Evolutionary conservation across 2,888 invertebrate species (phyloP), one percentile per base, ranked within the genome.

Genomic region (Rhaphigaster nebulosa): DNA sequence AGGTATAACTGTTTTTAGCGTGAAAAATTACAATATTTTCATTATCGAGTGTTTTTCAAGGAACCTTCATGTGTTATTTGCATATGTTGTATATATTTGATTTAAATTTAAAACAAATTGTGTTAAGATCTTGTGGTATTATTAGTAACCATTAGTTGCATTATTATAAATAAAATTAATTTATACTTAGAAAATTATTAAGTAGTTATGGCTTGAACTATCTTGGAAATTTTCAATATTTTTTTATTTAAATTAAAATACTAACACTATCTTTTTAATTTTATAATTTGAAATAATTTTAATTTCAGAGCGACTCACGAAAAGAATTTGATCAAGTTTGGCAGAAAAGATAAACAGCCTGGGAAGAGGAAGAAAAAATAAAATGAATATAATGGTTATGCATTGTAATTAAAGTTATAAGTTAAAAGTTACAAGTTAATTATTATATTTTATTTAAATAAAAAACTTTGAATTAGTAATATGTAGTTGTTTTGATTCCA

Each of bases 261-360:
- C n/a, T n/a, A n/a, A n/a, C n/a, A n/a, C n/a, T 23, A 52, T n/a
- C 20, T 26, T 29, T 26, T 41, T 26, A 41, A 65, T 29, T 60
- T 50, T 29, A 38, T 89, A 56, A 38, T 54, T 45, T 41, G 3
- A 5, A n/a, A 84, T 52, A 87, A 89, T 20, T 88, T 91, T 91
- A 80, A 88, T 92, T 92, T 87, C 92, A 93, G 93, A 84, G 92
- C 93, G 8, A 92, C 92, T 87, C 87, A 91, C 45, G 92, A 93
- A 90, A 92, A 92, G 90, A 93, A 92, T 34, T 91, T 92, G 87
- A 92, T 92, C 38, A 92, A 91, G 88, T 90, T 91, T 88, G 91
- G 91, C 12, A 92, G 91, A 56, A 93, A 92, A 91, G 91, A 91
- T 54, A 70, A 91, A 90, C 34, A 38, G 34, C 80, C 41, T n/a